A percentile compares a stretch with the other conserved stretches of the same genome.
Conservation (phyloP, 2,888 invertebrate species). For the Diarsia brunnea region DNA sequence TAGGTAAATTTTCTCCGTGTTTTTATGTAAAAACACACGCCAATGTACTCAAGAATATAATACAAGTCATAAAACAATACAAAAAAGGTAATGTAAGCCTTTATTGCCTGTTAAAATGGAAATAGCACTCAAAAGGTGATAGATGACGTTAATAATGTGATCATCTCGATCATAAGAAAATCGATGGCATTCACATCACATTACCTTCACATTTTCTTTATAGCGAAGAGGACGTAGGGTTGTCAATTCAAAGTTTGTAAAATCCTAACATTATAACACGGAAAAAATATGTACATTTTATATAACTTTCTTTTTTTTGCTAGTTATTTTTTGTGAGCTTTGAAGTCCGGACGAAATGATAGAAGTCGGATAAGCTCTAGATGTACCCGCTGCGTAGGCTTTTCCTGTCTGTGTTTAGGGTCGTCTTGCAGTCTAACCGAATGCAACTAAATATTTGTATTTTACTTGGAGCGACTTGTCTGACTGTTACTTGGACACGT, state of each 20-base stretch:
- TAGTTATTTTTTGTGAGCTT: too few species aligned
- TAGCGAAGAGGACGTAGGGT: constrained; percentile 5
- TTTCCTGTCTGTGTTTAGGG: too few species aligned
- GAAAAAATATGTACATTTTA: neutral
- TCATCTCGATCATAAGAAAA: constrained; percentile 33
- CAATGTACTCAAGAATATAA: neutral
- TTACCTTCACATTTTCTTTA: constrained; percentile 25
- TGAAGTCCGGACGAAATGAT: too few species aligned
- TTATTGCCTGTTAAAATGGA: constrained; percentile 4
- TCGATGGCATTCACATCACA: neutral
- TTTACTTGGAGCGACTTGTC: neutral
- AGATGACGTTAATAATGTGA: constrained; percentile 18
- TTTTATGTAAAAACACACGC: too few species aligned
- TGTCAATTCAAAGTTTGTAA: neutral
- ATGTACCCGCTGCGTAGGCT: too few species aligned
- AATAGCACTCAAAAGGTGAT: constrained; percentile 24
- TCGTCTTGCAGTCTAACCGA: neutral
- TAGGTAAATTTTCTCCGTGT: neutral
- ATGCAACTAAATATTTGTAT: neutral
- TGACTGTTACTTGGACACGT: neutral
- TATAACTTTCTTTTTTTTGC: neutral
- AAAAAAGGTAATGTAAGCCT: constrained; percentile 16
- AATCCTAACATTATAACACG: neutral
- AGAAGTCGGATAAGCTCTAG: too few species aligned
- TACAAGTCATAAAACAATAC: neutral